A percentile compares a stretch with the other conserved stretches of the same genome.
Evolutionary conservation across 2,113 vertebrate species (phyloP).

Genomic region (Ammodytes dubius): DNA sequence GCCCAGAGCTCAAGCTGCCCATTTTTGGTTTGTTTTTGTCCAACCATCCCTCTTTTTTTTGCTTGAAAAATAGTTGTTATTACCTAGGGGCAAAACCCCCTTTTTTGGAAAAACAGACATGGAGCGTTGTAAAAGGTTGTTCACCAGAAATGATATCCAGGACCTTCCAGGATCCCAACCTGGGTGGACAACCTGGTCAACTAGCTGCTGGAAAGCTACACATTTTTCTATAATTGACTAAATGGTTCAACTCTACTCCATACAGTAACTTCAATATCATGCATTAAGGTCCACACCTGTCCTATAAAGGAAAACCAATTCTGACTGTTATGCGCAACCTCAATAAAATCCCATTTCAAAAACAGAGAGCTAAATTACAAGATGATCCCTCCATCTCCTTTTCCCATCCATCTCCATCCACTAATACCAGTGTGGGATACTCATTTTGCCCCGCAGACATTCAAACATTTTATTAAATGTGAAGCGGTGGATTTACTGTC

Average conservation of each 20-base stretch:
- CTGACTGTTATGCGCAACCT: conserved; percentile 14
- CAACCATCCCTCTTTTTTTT: too few species aligned
- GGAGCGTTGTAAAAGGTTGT: too few species aligned
- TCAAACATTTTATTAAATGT: conserved; percentile 63
- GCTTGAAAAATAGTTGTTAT: too few species aligned
- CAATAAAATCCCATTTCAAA: conserved; percentile 17
- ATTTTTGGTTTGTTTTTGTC: too few species aligned
- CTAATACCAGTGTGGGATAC: conserved; percentile 52
- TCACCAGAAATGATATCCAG: too few species aligned
- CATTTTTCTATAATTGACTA: background rate
- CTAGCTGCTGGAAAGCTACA: too few species aligned
- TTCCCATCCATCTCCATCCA: conserved; percentile 56
- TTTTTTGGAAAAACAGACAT: too few species aligned
- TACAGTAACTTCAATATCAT: too few species aligned
- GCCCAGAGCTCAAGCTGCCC: too few species aligned
- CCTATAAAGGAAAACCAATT: background rate
- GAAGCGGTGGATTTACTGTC: conserved; percentile 64
- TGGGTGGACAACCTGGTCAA: too few species aligned
- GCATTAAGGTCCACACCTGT: background rate
- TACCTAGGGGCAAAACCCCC: too few species aligned
- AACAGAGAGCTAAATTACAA: background rate
- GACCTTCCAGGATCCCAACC: too few species aligned
- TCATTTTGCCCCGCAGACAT: conserved; percentile 60
- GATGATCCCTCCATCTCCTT: conserved; percentile 31
- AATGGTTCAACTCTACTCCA: background rate